These are phyloP conservation scores for Thamnophis elegans DNA, from an alignment of 2,797 vertebrate genomes.

Conservation along the genomic window DNA sequence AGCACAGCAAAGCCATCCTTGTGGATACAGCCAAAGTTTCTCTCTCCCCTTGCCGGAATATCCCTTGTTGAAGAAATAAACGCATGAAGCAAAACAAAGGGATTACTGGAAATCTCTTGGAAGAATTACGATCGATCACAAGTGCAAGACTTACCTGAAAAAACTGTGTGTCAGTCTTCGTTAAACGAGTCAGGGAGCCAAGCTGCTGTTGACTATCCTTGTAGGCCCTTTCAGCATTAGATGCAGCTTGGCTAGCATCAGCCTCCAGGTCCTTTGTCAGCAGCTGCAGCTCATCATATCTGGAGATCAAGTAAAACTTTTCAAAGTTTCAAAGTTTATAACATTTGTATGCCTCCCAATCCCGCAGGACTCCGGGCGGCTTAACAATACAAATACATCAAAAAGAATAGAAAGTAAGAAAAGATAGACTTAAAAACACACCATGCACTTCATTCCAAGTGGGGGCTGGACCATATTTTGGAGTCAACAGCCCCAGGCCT, in stretches of 20 bases:
- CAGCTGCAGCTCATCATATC: constrained; percentile 61
- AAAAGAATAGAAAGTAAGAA: too few species aligned
- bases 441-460: too few species aligned
- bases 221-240: constrained; percentile 61
- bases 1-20: not conserved
- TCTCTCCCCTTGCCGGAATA: not conserved
- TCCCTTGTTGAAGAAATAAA: not conserved
- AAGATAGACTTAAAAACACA: too few species aligned
- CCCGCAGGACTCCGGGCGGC: too few species aligned
- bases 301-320: constrained; percentile 35
- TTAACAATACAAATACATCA: too few species aligned
- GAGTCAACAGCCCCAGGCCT: too few species aligned
- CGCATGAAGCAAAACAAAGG: not conserved
- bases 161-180: not conserved
- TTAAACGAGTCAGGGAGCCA: constrained; percentile 54
- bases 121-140: not conserved
- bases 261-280: constrained; percentile 59
- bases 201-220: constrained; percentile 64
- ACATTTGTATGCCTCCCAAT: too few species aligned
- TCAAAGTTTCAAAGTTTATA: too few species aligned
- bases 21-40: not conserved
- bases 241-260: constrained; percentile 55
- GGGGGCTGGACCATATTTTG: too few species aligned
- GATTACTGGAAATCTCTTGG: not conserved
- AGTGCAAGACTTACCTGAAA: constrained; percentile 67